phyloP scores from a whole-genome alignment of 2,113 vertebrate species.

The Uropsilus gracilis region DNA sequence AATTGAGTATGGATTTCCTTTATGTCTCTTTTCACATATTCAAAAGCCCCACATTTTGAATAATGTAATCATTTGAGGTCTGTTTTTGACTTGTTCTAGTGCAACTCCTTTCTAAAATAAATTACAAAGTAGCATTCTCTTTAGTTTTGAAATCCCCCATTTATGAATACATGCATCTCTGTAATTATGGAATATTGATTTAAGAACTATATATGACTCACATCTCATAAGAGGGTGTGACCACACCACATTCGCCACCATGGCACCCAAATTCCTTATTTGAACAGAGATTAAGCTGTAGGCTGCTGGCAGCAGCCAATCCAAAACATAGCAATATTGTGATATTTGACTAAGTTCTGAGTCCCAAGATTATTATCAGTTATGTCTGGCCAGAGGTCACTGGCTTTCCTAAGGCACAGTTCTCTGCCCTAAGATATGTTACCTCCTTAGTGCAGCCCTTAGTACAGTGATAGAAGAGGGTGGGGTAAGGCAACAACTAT shows the following conservation, averaged over 20 bases:
- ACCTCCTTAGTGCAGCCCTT: neutral
- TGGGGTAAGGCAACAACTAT: neutral
- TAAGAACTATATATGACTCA: too few relatives aligned
- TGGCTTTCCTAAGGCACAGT: constrained; percentile 22
- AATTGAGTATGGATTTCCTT: constrained; percentile 83
- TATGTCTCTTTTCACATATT: constrained; percentile 87
- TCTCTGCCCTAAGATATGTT: neutral
- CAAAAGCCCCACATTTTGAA: constrained; percentile 87
- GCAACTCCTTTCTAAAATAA: constrained; percentile 89
- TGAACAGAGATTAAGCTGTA: constrained; percentile 79
- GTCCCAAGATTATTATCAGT: neutral
- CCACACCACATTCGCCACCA: too few relatives aligned
- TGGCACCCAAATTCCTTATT: constrained; percentile 66
- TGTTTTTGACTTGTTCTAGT: constrained; percentile 85
- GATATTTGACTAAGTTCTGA: constrained; percentile 68
- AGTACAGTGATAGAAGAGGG: neutral
- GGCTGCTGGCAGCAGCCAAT: constrained; percentile 47
- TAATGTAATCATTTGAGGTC: constrained; percentile 86
- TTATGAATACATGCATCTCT: too few relatives aligned
- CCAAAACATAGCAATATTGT: constrained; percentile 68
- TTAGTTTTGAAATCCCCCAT: constrained; percentile 87
- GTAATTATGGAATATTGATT: too few relatives aligned
- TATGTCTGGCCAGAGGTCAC: constrained; percentile 57
- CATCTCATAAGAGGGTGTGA: too few relatives aligned
- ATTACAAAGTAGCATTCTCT: constrained; percentile 87